These are phyloP conservation scores for Epizoanthus fatuus DNA, from an alignment of 92 coral and sea anemone species.

Conservation along the genomic window DNA sequence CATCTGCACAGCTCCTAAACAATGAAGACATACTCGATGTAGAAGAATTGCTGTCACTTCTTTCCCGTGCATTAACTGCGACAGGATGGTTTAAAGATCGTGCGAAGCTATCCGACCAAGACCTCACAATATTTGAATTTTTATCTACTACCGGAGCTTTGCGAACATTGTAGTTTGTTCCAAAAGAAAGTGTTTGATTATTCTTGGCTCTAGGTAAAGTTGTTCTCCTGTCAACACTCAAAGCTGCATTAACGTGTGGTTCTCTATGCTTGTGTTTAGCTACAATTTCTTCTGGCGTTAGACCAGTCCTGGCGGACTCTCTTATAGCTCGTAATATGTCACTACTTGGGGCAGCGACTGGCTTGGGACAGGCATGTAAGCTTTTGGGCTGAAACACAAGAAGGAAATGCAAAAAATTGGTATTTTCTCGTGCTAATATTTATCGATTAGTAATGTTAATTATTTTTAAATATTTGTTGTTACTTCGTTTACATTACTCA, in stretches of 20 bases:
- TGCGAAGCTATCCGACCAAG: constrained; percentile 52
- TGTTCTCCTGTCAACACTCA: constrained; percentile 62
- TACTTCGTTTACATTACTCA: not conserved
- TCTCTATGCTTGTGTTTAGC: constrained; percentile 60
- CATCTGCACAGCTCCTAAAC: constrained; percentile 40
- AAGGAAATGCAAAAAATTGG: constrained; percentile 57
- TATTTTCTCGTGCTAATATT: constrained; percentile 12
- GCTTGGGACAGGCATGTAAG: constrained; percentile 80
- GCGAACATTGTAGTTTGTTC: constrained; percentile 63
- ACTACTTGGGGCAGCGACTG: constrained; percentile 79
- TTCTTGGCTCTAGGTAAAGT: constrained; percentile 45
- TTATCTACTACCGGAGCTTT: constrained; percentile 40
- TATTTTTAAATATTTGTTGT: not conserved
- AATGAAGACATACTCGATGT: constrained; percentile 41
- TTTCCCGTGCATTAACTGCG: constrained; percentile 4
- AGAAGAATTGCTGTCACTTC: constrained; percentile 42
- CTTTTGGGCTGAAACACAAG: constrained; percentile 84
- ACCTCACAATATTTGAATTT: constrained; percentile 39
- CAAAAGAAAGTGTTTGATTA: constrained; percentile 31
- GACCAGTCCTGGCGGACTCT: constrained; percentile 52
- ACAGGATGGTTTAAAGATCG: constrained; percentile 49
- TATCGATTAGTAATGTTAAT: constrained; percentile 8
- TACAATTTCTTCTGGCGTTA: constrained; percentile 47
- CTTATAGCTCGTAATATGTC: constrained; percentile 84
- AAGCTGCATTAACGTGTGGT: constrained; percentile 72